Evolutionary conservation across 2,113 vertebrate species (phyloP), one percentile per base, ranked within the genome.

Genomic region (Trogon melanurus): DNA sequence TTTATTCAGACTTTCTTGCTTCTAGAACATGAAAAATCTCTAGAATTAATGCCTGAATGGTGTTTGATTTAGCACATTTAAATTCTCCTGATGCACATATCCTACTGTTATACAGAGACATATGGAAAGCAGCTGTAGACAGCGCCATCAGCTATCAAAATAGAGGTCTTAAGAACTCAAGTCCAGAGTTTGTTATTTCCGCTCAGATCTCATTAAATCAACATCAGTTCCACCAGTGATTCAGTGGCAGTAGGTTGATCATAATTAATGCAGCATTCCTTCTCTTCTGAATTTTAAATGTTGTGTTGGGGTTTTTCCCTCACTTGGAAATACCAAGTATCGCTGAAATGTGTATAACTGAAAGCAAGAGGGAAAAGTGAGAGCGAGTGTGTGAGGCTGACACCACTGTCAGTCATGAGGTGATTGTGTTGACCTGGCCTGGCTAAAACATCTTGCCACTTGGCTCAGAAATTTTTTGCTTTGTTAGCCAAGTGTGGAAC

Each of bases 41-140:
- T 47, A 50, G 64, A 79, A 85, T 87, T 86, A 75, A 34, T 58
- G 11, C 19, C 82, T 84, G 71, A 95, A 83, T 93, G 48, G 48
- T 89, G 84, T 81, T 85, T 81, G 66, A 93, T 96, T 95, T 95
- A 66, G 47, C 60, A 74, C 41, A 88, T 96, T 93, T 84, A 48
- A 81, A 94, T 93, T 95, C 81, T 17, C n/a, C 72, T 9, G 60
- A 91, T 25, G 1, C 85, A 62, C 71, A 58, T 51, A 85, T 20
- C 54, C 87, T 88, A 16, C 91, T 89, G 73, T 90, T 95, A 71
- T 2, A 8, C 13, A 91, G 51, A 94, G 79, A 76, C 79, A 85
- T 91, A 79, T 78, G 85, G 88, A 85, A 94, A 97, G 71, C 90
- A 95, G 85, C 93, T 94, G 93, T 83, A 95, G 71, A 67, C 81